phyloP scores from a whole-genome alignment of 2,888 invertebrate genomes.

The Oligia strigilis region DNA sequence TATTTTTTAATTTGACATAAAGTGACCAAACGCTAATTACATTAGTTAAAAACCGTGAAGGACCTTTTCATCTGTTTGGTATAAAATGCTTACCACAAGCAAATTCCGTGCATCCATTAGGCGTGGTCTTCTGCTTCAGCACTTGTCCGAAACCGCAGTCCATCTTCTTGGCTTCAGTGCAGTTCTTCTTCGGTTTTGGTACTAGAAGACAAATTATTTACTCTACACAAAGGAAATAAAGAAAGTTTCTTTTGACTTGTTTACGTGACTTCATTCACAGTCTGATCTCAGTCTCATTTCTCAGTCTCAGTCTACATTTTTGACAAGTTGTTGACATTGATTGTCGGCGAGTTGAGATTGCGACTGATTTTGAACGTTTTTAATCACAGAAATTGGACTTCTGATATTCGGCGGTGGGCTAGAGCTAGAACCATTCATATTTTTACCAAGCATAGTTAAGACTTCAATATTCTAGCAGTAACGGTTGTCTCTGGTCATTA shows the following conservation, averaged over 20 bases:
- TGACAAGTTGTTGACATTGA: too few relatives aligned
- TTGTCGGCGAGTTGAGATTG: too few relatives aligned
- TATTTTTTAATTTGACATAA: too few relatives aligned
- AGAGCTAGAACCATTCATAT: neutral
- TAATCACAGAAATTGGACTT: too few relatives aligned
- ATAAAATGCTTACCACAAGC: constrained; percentile 91
- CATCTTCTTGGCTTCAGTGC: constrained; percentile 92
- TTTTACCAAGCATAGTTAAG: too few relatives aligned
- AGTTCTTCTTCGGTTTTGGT: constrained; percentile 88
- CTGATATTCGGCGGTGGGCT: neutral
- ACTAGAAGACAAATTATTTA: constrained; percentile 77
- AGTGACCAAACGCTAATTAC: neutral
- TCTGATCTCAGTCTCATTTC: too few relatives aligned
- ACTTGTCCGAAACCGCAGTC: constrained; percentile 93
- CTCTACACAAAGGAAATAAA: neutral
- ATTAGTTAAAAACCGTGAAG: neutral
- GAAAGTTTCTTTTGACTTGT: neutral
- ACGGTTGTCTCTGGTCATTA: too few relatives aligned
- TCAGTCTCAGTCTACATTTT: too few relatives aligned
- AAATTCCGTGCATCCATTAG: constrained; percentile 93
- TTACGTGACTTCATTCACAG: neutral
- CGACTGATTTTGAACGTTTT: too few relatives aligned
- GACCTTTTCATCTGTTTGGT: neutral
- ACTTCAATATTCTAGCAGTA: too few relatives aligned
- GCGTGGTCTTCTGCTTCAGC: constrained; percentile 91